Conservation (phyloP, 2,888 invertebrate genomes). For the Antitype chi region DNA sequence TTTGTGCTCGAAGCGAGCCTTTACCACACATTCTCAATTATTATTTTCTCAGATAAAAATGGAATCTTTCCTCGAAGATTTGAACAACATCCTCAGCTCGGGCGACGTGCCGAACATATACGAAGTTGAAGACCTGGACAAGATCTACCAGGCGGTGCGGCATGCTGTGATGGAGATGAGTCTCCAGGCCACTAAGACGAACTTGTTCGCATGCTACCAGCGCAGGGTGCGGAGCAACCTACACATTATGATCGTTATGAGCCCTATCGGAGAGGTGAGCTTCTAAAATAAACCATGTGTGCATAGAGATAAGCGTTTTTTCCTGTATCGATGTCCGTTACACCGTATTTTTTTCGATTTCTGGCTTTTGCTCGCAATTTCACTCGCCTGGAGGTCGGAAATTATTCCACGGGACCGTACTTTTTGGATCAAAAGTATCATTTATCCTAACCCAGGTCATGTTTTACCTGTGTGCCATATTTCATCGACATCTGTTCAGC, state of each 20-base stretch:
- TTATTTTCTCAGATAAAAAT: constrained; percentile 93
- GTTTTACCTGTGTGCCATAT: background rate
- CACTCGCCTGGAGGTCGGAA: background rate
- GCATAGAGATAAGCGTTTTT: background rate
- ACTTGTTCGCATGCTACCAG: constrained; percentile 96
- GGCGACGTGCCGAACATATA: constrained; percentile 98
- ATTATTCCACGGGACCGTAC: background rate
- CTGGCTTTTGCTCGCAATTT: background rate
- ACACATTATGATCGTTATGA: constrained; percentile 94
- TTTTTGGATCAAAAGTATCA: background rate
- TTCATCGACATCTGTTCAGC: background rate
- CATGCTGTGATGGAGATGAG: constrained; percentile 94
- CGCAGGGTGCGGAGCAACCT: constrained; percentile 95
- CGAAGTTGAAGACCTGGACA: constrained; percentile 95
- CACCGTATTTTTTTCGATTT: background rate
- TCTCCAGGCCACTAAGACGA: constrained; percentile 94
- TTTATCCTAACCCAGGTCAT: background rate
- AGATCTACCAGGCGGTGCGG: constrained; percentile 93
- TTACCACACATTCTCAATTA: background rate
- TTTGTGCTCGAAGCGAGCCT: background rate
- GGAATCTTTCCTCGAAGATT: constrained; percentile 96
- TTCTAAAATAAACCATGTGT: background rate
- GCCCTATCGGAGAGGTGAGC: constrained; percentile 94
- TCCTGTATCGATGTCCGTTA: background rate
- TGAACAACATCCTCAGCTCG: constrained; percentile 96